phyloP scores from a whole-genome alignment of 2,888 invertebrate genomes.

The Protodeltote pygarga region DNA sequence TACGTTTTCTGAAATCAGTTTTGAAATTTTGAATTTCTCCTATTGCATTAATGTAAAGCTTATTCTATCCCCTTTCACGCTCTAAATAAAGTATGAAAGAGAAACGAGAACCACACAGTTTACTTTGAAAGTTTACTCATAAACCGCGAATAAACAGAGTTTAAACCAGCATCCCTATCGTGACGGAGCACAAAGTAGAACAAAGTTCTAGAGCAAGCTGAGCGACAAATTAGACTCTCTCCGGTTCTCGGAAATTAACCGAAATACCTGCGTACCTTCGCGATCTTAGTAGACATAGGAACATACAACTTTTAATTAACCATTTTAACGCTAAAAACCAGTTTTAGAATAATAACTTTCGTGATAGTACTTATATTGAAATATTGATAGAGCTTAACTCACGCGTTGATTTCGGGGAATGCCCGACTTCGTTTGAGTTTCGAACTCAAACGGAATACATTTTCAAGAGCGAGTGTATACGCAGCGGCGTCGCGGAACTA shows the following conservation, averaged over 20 bases:
- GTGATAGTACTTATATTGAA: too few relatives aligned
- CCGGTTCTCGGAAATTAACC: conserved; percentile 43
- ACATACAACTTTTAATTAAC: conserved; percentile 39
- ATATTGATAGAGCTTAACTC: too few relatives aligned
- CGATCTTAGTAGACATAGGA: conserved; percentile 38
- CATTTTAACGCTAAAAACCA: conserved; percentile 13
- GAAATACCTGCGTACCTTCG: conserved; percentile 44
- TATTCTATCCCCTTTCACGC: conserved; percentile 4
- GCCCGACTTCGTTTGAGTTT: too few relatives aligned
- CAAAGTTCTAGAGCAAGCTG: conserved; percentile 48
- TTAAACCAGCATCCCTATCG: conserved; percentile 52
- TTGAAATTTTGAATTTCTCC: background rate
- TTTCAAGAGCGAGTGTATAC: too few relatives aligned
- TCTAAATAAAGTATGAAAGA: conserved; percentile 39
- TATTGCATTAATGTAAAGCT: conserved; percentile 7
- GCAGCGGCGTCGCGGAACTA: too few relatives aligned
- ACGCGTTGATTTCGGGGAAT: too few relatives aligned
- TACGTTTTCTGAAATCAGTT: too few relatives aligned
- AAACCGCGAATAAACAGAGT: conserved; percentile 58
- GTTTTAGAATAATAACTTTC: background rate
- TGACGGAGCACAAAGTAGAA: conserved; percentile 35
- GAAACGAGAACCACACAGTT: conserved; percentile 50
- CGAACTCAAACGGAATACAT: too few relatives aligned
- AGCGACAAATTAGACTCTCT: conserved; percentile 58
- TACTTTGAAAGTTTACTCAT: conserved; percentile 60